Percentiles rank a stretch among this genome's conserved stretches.
These are phyloP conservation scores for Tangara arthus DNA, from an alignment of 2,797 vertebrate species.

Conservation along the genomic window DNA sequence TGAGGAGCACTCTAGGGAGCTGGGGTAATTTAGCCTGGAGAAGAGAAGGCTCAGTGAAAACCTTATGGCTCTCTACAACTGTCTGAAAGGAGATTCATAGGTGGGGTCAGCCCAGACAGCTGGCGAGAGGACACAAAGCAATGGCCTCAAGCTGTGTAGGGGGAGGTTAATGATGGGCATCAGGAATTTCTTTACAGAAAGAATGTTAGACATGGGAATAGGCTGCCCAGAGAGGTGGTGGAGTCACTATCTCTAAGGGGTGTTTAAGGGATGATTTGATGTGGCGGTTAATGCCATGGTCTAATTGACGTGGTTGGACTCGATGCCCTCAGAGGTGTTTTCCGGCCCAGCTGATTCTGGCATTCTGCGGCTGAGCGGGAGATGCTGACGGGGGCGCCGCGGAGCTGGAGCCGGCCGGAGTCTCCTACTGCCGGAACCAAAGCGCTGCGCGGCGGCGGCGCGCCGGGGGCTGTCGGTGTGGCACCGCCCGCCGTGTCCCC, in stretches of 20 bases:
- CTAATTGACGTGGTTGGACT: accelerated
- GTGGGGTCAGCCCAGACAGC: not conserved
- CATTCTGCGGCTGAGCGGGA: not conserved
- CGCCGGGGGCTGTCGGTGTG: accelerated
- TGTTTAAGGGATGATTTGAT: not conserved
- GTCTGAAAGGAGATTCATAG: not conserved
- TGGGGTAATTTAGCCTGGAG: not conserved
- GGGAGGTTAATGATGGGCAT: not conserved
- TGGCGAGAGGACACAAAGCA: not conserved
- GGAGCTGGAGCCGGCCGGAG: not conserved
- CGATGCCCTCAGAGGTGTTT: too few relatives aligned
- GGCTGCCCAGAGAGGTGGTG: too few relatives aligned
- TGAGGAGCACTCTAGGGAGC: not conserved
- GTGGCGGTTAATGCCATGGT: not conserved
- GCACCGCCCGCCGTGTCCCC: not conserved
- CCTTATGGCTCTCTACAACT: not conserved
- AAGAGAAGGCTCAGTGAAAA: not conserved
- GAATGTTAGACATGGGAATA: not conserved
- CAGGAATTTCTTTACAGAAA: not conserved
- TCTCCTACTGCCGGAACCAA: not conserved
- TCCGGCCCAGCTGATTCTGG: accelerated
- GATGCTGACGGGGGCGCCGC: not conserved
- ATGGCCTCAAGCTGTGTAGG: not conserved
- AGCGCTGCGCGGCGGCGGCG: not conserved
- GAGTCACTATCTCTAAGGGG: not conserved